These are phyloP conservation scores for Dendrocincla tyrannina DNA, from an alignment of 2,797 vertebrate genomes.

Conservation along the genomic window DNA sequence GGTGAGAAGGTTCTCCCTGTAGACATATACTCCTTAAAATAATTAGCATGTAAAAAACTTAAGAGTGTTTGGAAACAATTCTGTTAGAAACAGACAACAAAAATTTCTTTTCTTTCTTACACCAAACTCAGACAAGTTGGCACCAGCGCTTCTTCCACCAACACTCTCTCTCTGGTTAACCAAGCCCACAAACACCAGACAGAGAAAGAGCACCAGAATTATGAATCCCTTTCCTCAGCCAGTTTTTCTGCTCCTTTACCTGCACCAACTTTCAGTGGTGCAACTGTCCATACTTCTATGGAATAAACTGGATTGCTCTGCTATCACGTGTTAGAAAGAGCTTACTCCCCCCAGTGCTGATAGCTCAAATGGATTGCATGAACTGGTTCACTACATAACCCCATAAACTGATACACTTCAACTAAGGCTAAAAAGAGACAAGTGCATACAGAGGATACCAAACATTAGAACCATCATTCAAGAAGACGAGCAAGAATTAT, in stretches of 20 bases:
- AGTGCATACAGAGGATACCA: neutral
- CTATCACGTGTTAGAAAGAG: neutral
- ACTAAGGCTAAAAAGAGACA: neutral
- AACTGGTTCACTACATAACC: neutral
- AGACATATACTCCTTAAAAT: neutral
- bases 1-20: neutral
- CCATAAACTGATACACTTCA: neutral
- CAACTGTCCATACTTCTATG: neutral
- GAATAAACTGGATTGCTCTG: neutral
- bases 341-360: neutral
- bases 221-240: neutral
- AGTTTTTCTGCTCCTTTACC: neutral
- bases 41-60: neutral
- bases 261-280: neutral
- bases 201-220: neutral
- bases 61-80: neutral
- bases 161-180: neutral
- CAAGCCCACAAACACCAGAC: neutral
- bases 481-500: neutral
- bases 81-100: neutral
- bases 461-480: neutral
- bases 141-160: neutral
- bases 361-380: neutral
- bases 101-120: neutral
- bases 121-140: neutral